Evolutionary conservation across 2,113 vertebrate genomes (phyloP), one percentile per base, ranked within the genome.

Genomic region (Donacobius atricapilla): DNA sequence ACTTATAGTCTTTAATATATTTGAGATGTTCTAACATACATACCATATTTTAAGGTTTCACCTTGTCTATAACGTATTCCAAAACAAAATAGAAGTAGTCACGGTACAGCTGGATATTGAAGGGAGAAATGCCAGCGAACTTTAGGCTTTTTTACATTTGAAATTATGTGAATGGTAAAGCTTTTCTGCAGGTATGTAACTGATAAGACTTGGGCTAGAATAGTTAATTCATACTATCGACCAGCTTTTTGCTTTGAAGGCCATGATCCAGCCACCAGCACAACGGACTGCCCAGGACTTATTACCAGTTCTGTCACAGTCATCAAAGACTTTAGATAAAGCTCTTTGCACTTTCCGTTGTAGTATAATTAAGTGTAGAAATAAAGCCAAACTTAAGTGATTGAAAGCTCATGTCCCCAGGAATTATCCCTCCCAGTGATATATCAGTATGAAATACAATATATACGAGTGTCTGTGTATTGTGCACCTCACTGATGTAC

Each of bases 181-280:
- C 3, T 86, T 58, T 89, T 66, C 44, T 81, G 30, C 39, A 77
- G 18, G 5, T 53, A 66, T 14, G 1, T 23, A 83, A 60, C 22
- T 72, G 17, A 15, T 64, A 48, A 60, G 30, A 48, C 30, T 73
- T 0, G 2, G 6, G 33, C 31, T 83, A 72, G 22, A 24, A 92
- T 48, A 78, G 48, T 60, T 75, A 81, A 58, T 53, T 60, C 17
- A 37, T 30, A n/a, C 61, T 37, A 64, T 1, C 44, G n/a, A 82
- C 40, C 23, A 91, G 25, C 8, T 86, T 76, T 39, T 64, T 89
- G 35, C 51, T 82, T 65, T 78, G 45, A 93, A 94, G 77, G 73
- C 60, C 64, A 47, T 7, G 15, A 69, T 31, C 44, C 42, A 84
- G 56, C 31, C 25, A 24, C 61, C 25, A 76, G 35, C 70, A 58